Conservation (phyloP, 2,797 vertebrate genomes). For the Lepus townsendii region DNA sequence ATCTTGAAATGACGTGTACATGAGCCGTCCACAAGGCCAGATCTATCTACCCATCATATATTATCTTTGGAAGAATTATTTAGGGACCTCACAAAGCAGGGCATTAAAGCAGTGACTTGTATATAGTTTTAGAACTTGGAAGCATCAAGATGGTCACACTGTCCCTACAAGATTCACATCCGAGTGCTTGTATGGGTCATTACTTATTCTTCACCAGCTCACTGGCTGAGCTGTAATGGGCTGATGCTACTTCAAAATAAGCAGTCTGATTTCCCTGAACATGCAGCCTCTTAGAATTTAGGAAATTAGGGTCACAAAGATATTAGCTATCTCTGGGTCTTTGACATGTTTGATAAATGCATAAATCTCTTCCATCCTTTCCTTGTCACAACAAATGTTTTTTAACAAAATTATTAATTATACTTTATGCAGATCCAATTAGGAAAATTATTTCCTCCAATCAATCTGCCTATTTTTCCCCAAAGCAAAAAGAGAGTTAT, state of each 20-base stretch:
- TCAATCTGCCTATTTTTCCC: background rate
- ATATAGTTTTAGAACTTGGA: background rate
- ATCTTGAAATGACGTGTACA: background rate
- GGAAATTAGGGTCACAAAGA: background rate
- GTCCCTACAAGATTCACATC: background rate
- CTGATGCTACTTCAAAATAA: background rate
- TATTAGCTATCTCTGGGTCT: background rate
- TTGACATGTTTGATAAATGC: background rate
- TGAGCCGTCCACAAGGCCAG: background rate
- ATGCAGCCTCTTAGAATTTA: background rate
- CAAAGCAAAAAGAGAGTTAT: background rate
- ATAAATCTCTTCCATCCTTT: background rate
- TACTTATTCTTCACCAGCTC: background rate
- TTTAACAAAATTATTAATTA: conserved; percentile 6
- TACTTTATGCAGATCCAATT: background rate
- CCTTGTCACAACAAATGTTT: background rate
- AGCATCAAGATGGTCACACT: background rate
- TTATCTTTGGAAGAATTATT: background rate
- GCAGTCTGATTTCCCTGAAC: background rate
- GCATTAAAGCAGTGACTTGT: background rate
- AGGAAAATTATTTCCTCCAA: conserved; percentile 6
- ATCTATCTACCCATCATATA: background rate
- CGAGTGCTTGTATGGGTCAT: background rate
- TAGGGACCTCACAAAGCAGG: background rate
- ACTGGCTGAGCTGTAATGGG: background rate